Percentiles rank a stretch among this genome's conserved stretches.
Conservation (phyloP, 2,888 invertebrate species). For the Plusia festucae region DNA sequence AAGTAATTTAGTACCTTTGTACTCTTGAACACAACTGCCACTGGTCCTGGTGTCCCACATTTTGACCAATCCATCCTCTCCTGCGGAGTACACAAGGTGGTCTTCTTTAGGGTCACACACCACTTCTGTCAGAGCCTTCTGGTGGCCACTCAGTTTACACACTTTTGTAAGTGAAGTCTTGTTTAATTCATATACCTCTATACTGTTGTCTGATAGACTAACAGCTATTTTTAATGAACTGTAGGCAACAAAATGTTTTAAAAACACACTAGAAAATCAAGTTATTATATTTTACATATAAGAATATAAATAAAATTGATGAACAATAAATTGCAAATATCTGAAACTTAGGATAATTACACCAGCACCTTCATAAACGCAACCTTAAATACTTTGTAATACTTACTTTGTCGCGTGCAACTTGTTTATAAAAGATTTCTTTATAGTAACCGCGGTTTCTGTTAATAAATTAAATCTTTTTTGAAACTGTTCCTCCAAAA, state of each 20-base stretch:
- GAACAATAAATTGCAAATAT: too few relatives aligned
- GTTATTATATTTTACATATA: too few relatives aligned
- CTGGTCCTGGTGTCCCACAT: constrained; percentile 91
- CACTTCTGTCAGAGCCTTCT: constrained; percentile 86
- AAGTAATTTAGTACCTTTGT: constrained; percentile 68
- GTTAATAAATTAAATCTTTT: constrained; percentile 74
- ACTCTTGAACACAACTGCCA: constrained; percentile 77
- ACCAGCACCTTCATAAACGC: too few relatives aligned
- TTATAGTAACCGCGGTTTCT: constrained; percentile 87
- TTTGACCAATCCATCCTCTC: constrained; percentile 88
- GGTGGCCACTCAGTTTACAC: constrained; percentile 82
- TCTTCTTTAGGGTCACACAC: constrained; percentile 89
- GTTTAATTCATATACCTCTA: constrained; percentile 80
- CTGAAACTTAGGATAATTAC: too few relatives aligned
- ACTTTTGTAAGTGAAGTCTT: constrained; percentile 71
- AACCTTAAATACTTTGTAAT: neutral
- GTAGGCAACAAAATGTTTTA: constrained; percentile 30
- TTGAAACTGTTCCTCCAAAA: constrained; percentile 73
- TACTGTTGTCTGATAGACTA: constrained; percentile 74
- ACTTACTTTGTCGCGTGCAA: constrained; percentile 89
- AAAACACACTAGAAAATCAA: too few relatives aligned
- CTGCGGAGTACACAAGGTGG: constrained; percentile 89
- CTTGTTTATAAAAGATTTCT: constrained; percentile 90
- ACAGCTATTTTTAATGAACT: constrained; percentile 80
- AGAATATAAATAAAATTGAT: too few relatives aligned